Conservation (phyloP, 2,888 invertebrate genomes). For the Drosophila subquinaria region DNA sequence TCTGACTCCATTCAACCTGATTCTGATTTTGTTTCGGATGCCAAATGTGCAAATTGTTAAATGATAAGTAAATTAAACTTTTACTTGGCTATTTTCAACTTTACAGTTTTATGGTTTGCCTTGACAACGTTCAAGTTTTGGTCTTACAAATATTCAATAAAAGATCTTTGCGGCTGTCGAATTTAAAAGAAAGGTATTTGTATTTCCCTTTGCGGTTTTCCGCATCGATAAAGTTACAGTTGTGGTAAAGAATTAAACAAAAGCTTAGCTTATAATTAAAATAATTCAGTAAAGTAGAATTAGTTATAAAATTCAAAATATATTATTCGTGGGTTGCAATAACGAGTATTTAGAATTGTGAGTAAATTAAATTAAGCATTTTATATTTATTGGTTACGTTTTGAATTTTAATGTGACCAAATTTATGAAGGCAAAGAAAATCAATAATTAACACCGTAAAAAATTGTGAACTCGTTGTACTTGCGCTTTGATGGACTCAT, state of each 20-base stretch:
- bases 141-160: constrained; percentile 4
- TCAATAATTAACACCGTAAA: constrained; percentile 33
- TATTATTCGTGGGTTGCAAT: too few relatives aligned
- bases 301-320: too few relatives aligned
- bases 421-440: constrained; percentile 29
- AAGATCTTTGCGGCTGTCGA: constrained; percentile 42
- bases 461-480: neutral
- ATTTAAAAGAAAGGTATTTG: constrained; percentile 42
- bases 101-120: constrained; percentile 15
- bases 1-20: neutral
- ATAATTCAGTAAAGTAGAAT: too few relatives aligned
- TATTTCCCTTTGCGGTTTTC: too few relatives aligned
- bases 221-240: too few relatives aligned
- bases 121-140: constrained; percentile 1
- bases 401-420: neutral
- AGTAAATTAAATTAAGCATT: too few relatives aligned
- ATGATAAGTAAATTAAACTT: constrained; percentile 76
- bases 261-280: too few relatives aligned
- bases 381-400: too few relatives aligned
- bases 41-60: constrained; percentile 61
- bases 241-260: too few relatives aligned
- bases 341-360: too few relatives aligned
- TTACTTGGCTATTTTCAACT: constrained; percentile 44
- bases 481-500: constrained; percentile 41
- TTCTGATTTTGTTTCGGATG: constrained; percentile 7